Evolutionary conservation across 2,888 invertebrate species (phyloP).

Genomic region (Lasioglossum calceatum): DNA sequence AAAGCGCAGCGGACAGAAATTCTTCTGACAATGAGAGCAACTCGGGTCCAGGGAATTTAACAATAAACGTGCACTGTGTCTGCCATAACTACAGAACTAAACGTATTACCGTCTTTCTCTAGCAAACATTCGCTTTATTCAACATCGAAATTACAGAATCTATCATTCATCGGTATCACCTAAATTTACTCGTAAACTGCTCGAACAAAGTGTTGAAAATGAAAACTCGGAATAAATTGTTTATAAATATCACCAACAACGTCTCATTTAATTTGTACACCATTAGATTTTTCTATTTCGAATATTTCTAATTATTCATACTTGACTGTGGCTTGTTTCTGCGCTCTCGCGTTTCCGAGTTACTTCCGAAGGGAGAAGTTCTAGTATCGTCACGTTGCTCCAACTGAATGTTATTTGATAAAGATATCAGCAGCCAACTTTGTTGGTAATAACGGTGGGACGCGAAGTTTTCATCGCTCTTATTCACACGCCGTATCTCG

Average conservation of each 20-base stretch:
- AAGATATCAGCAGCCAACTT: conserved; percentile 3
- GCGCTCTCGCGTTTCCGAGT: neutral
- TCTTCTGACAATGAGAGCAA: neutral
- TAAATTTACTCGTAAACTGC: neutral
- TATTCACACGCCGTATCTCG: neutral
- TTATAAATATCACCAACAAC: neutral
- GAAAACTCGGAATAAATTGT: neutral
- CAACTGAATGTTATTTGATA: neutral
- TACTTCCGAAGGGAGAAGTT: neutral
- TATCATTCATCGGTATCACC: neutral
- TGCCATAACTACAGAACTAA: neutral
- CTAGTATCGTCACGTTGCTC: neutral
- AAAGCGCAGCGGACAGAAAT: neutral
- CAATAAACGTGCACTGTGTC: neutral
- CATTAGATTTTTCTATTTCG: neutral
- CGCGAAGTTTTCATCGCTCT: conserved; percentile 2
- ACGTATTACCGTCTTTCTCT: neutral
- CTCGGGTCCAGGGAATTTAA: neutral
- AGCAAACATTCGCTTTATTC: neutral
- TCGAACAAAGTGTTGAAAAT: no score
- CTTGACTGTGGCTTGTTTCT: neutral
- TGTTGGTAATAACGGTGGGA: neutral
- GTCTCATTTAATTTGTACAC: no score
- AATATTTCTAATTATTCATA: neutral
- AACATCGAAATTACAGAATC: neutral